These are phyloP conservation scores for Empidonax alnorum DNA, from an alignment of 2,113 vertebrate species.

Conservation along the genomic window DNA sequence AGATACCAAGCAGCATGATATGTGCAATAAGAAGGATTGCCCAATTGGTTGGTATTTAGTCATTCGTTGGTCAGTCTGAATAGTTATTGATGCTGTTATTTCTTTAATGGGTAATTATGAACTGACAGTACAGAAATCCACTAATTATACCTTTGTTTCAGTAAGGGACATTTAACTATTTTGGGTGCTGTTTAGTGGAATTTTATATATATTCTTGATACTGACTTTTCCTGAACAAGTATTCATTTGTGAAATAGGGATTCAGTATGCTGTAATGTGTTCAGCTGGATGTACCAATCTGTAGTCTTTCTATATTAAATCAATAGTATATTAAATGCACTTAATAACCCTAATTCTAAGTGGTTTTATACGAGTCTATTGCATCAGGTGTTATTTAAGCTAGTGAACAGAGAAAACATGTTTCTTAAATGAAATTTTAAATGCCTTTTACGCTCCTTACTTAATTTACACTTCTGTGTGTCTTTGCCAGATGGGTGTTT, in stretches of 20 bases:
- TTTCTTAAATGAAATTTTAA: background rate
- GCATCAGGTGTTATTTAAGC: background rate
- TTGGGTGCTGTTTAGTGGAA: background rate
- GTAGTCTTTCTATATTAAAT: background rate
- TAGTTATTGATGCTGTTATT: background rate
- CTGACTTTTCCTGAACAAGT: background rate
- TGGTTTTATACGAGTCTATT: background rate
- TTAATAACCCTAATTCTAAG: background rate
- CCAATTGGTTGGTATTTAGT: constrained; percentile 82
- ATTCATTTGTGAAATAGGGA: background rate
- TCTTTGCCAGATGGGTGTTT: constrained; percentile 88
- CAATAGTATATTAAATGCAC: background rate
- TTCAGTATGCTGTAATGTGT: background rate
- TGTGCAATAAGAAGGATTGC: constrained; percentile 88
- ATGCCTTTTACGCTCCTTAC: background rate
- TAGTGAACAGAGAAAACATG: background rate
- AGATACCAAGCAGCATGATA: constrained; percentile 81
- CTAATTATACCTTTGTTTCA: background rate
- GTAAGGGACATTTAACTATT: background rate
- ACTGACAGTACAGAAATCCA: background rate
- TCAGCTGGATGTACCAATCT: background rate
- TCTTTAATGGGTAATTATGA: background rate
- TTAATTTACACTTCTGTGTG: background rate
- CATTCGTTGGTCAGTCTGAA: background rate
- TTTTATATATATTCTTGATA: background rate